A percentile compares a stretch with the other conserved stretches of the same genome.
phyloP scores from a whole-genome alignment of 2,113 vertebrate species.

The Corythornis madagascariensis region DNA sequence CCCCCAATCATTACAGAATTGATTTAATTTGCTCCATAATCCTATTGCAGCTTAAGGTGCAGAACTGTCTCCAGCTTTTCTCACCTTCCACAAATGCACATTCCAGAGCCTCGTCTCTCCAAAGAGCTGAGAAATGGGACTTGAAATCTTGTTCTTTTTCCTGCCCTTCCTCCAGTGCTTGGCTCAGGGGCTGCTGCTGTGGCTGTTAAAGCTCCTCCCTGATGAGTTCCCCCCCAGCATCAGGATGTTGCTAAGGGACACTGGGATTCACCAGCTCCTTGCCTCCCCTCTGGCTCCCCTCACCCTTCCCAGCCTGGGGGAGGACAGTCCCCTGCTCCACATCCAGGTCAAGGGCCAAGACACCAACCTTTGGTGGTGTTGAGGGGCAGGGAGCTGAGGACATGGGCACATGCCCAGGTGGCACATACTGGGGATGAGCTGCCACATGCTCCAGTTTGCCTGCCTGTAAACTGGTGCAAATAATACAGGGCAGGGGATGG shows the following conservation, averaged over 20 bases:
- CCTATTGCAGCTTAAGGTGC: constrained; percentile 21
- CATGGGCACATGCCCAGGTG: rapidly evolving
- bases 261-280: neutral
- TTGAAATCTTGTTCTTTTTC: neutral
- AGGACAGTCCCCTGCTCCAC: rapidly evolving
- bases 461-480: neutral
- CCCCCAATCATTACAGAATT: neutral
- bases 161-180: rapidly evolving
- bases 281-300: neutral
- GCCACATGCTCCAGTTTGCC: neutral
- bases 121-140: neutral
- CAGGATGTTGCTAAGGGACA: neutral
- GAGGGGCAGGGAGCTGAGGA: neutral
- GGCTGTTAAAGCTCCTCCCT: neutral
- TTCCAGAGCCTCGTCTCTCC: neutral
- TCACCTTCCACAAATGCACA: constrained; percentile 20
- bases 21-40: constrained; percentile 60
- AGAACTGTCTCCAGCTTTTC: constrained; percentile 13
- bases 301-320: rapidly evolving
- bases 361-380: rapidly evolving
- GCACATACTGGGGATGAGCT: rapidly evolving
- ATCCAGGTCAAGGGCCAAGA: neutral
- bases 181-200: neutral
- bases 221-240: rapidly evolving
- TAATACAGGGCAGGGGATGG: neutral